Conservation (phyloP, 2,113 vertebrate species). For the Xenus cinereus region DNA sequence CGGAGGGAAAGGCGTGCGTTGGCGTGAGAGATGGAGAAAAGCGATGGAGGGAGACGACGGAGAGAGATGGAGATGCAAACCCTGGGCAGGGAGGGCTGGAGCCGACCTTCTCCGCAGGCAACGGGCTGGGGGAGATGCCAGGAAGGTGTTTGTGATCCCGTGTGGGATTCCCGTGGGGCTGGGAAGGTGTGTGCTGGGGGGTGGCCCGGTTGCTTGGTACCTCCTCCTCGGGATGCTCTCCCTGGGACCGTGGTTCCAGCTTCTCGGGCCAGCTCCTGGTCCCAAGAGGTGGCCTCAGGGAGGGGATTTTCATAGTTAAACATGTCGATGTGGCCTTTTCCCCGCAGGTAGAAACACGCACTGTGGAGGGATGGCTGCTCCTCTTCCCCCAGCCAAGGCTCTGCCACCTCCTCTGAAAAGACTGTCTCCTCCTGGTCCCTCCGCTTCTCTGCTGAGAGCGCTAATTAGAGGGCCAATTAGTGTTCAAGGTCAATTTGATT, state of each 20-base stretch:
- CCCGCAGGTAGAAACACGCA: neutral
- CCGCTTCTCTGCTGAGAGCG: neutral
- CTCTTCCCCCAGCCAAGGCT: neutral
- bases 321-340: neutral
- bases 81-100: neutral
- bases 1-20: neutral
- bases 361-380: neutral
- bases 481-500: conserved; percentile 26
- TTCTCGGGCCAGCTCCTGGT: too few relatives aligned
- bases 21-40: neutral
- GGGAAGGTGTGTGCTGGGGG: neutral
- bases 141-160: fast-evolving
- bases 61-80: fast-evolving
- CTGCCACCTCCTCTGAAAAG: neutral
- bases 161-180: fast-evolving
- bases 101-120: neutral
- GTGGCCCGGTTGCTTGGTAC: too few relatives aligned
- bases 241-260: neutral
- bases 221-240: neutral
- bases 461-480: conserved; percentile 43
- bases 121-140: fast-evolving
- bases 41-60: neutral
- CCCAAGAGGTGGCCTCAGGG: neutral
- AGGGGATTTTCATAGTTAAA: neutral
- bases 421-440: neutral